Evolutionary conservation across 2,888 invertebrate species (phyloP).

Genomic region (Sphaerophoria taeniata): DNA sequence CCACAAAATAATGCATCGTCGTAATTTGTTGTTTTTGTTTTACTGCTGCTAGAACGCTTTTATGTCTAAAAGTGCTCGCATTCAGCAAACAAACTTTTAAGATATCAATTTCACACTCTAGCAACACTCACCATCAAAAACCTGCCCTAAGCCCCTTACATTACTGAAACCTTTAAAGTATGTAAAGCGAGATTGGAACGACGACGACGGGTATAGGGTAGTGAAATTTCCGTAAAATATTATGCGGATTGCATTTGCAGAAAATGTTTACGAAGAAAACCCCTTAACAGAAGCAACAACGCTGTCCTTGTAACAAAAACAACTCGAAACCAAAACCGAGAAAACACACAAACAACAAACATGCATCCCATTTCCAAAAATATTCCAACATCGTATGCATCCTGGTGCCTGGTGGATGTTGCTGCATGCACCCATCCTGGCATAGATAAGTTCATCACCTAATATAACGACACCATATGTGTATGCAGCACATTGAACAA

Average conservation of each 20-base stretch:
- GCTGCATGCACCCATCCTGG: slow-evolving; percentile 31
- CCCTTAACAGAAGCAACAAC: slow-evolving; percentile 54
- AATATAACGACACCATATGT: slow-evolving; percentile 56
- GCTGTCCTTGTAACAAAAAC: neutral
- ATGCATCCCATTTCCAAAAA: slow-evolving; percentile 36
- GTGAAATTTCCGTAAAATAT: slow-evolving; percentile 50
- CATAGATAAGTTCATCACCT: slow-evolving; percentile 70
- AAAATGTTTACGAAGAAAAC: slow-evolving; percentile 52
- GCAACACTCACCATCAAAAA: neutral
- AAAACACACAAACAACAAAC: slow-evolving; percentile 37
- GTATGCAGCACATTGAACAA: neutral
- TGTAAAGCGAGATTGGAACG: too few species aligned
- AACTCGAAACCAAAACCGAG: too few species aligned
- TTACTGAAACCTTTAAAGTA: neutral
- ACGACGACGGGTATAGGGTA: slow-evolving; percentile 9
- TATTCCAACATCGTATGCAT: slow-evolving; percentile 4
- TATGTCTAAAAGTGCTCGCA: neutral
- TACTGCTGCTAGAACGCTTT: neutral
- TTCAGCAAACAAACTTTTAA: slow-evolving; percentile 19
- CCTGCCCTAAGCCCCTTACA: neutral
- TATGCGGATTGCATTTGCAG: slow-evolving; percentile 61
- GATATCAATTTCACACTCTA: slow-evolving; percentile 51
- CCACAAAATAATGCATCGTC: too few species aligned
- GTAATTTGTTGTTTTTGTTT: too few species aligned
- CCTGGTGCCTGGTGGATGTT: neutral